phyloP scores from a whole-genome alignment of 2,888 invertebrate genomes.

The Ferdinandea cuprea region DNA sequence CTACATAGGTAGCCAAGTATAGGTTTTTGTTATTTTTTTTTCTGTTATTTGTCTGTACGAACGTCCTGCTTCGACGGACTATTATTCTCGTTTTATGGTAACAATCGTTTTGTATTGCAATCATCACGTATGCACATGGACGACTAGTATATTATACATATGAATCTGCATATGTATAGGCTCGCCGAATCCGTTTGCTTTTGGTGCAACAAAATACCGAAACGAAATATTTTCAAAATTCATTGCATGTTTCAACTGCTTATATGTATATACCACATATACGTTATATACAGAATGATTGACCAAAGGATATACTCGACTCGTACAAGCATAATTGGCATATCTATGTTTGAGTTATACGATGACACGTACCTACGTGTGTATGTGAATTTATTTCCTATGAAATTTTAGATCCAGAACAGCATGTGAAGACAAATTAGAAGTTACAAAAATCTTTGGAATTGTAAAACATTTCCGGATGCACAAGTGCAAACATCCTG shows the following conservation, averaged over 20 bases:
- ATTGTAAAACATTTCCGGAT: slow-evolving; percentile 40
- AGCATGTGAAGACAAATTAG: slow-evolving; percentile 45
- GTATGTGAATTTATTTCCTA: background rate
- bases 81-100: slow-evolving; percentile 41
- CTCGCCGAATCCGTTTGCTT: background rate
- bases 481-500: slow-evolving; percentile 51
- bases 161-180: too few species aligned
- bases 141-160: slow-evolving; percentile 25
- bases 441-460: slow-evolving; percentile 59
- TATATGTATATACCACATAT: background rate
- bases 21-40: background rate
- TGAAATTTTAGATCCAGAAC: background rate
- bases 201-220: background rate
- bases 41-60: slow-evolving; percentile 16
- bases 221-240: background rate
- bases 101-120: slow-evolving; percentile 46
- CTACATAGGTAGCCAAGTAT: background rate
- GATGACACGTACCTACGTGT: background rate
- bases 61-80: slow-evolving; percentile 45
- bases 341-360: too few species aligned
- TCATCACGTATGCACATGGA: slow-evolving; percentile 60
- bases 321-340: background rate
- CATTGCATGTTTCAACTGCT: background rate
- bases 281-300: background rate
- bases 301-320: background rate